phyloP scores from a whole-genome alignment of 37 sponge, comb jelly and placozoan genomes.

The Cliona cf. orientalis region DNA sequence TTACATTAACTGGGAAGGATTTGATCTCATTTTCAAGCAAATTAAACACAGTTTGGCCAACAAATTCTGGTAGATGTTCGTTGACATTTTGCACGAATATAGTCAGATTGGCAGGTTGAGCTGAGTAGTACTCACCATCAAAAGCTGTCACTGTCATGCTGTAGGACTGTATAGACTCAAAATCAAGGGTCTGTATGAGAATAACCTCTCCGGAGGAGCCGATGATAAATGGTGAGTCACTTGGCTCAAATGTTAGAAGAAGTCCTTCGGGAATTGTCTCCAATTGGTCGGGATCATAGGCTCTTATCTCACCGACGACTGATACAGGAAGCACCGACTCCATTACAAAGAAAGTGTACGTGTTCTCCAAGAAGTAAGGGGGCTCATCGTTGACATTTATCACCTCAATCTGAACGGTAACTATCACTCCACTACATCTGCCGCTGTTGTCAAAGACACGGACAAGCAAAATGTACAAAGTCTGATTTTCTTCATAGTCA shows the following conservation, averaged over 20 bases:
- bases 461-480: constrained; percentile 9
- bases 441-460: constrained; percentile 19
- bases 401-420: constrained; percentile 24
- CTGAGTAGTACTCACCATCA: constrained; percentile 61
- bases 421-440: constrained; percentile 6
- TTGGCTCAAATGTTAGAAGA: constrained; percentile 16
- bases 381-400: constrained; percentile 62
- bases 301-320: constrained; percentile 19
- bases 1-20: constrained; percentile 29
- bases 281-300: constrained; percentile 19
- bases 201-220: constrained; percentile 36
- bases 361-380: constrained; percentile 29
- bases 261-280: background rate
- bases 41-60: constrained; percentile 11
- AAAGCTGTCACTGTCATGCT: constrained; percentile 31
- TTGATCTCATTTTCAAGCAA: constrained; percentile 44
- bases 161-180: constrained; percentile 8
- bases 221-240: constrained; percentile 16
- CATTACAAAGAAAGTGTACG: constrained; percentile 20
- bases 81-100: constrained; percentile 51
- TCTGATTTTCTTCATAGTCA: constrained; percentile 43
- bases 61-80: constrained; percentile 57
- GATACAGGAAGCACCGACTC: constrained; percentile 20
- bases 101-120: constrained; percentile 19
- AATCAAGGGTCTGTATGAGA: constrained; percentile 45